These are phyloP conservation scores for Oryctes rhinoceros DNA, from an alignment of 1,140 invertebrate genomes.

Conservation along the genomic window DNA sequence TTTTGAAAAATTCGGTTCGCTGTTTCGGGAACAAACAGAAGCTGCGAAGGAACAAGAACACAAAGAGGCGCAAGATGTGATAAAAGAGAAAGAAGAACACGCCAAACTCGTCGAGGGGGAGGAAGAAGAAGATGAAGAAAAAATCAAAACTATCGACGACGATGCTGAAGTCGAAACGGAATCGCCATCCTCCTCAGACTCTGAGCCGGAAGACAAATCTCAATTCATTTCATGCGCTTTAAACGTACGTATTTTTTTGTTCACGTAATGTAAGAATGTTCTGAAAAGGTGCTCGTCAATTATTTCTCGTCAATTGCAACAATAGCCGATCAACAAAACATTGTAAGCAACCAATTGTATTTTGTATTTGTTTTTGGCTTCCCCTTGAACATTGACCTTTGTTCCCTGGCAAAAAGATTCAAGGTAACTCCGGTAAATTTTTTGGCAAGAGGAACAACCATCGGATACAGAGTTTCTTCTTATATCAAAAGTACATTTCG, in stretches of 20 bases:
- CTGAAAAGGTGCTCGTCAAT: no score
- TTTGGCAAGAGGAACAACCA: not conserved
- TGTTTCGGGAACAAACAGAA: slow-evolving; percentile 70
- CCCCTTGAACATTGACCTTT: slow-evolving; percentile 9
- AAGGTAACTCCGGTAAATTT: not conserved
- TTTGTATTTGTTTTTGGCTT: not conserved
- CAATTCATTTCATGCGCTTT: not conserved
- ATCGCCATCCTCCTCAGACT: not conserved
- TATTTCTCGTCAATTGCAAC: no score
- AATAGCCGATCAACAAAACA: not conserved
- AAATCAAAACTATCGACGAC: not conserved
- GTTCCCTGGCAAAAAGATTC: not conserved
- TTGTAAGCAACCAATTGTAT: not conserved
- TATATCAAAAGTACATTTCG: not conserved
- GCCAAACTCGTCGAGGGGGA: slow-evolving; percentile 56
- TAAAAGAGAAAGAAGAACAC: slow-evolving; percentile 56
- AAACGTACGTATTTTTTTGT: slow-evolving; percentile 23
- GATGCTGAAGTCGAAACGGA: not conserved
- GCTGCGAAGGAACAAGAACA: slow-evolving; percentile 48
- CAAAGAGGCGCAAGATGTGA: slow-evolving; percentile 47
- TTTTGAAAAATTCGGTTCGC: slow-evolving; percentile 80
- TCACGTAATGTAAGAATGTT: no score
- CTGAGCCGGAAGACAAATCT: slow-evolving; percentile 7
- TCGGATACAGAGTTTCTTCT: not conserved
- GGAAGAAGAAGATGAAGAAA: slow-evolving; percentile 42